Base-by-base conservation (phyloP, 2,888 invertebrate genomes). In the Lasioglossum lativentre region DNA sequence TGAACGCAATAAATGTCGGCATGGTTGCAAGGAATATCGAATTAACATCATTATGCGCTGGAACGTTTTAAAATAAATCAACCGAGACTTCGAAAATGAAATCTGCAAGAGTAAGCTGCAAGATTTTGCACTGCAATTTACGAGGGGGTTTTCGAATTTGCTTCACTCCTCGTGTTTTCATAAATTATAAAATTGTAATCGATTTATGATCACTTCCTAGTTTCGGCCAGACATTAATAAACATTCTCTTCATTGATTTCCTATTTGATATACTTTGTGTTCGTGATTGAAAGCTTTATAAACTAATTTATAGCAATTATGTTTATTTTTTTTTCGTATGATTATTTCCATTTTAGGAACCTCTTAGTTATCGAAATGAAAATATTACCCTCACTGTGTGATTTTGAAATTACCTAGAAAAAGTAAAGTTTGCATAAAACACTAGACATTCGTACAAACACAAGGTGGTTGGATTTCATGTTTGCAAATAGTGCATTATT, bases 21-120 rank as follows among this genome's bases (percentile, higher is more conserved):
- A 71, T 84, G 74, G 8, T 63, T 19, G 19, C 45, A 72, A 84
- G 78, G 72, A 85, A 66, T 40, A 75, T 72, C 42, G 52, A 74
- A 38, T 75, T 75, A 52, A 59, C 70, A 45, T 52, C 52, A 52
- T 83, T 75, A 56, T 16, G 8, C 0, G 59, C 38, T 40, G 30
- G 3, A 40, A 23, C 23, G 40, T 63, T 76, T 52, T 52, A 19
- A 75, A 34, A 47, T 16, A 56, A 72, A 66, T 66, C 27, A 30
- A 1, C n/a, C 27, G 66, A 3, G 27, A 68, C 12, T n/a, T n/a
- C 23, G 3, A 38, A 68, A 23, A 38, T 10, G 38, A 68, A 38
- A 68, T 38, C 68, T 23, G 68, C 4, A 23, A 34, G 38, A 38
- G 23, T 38, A 68, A 68, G 38, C 38, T n/a, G 34, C 68, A 2